phyloP scores from a whole-genome alignment of 2,113 vertebrate species.

The Macheiramphus alcinus region DNA sequence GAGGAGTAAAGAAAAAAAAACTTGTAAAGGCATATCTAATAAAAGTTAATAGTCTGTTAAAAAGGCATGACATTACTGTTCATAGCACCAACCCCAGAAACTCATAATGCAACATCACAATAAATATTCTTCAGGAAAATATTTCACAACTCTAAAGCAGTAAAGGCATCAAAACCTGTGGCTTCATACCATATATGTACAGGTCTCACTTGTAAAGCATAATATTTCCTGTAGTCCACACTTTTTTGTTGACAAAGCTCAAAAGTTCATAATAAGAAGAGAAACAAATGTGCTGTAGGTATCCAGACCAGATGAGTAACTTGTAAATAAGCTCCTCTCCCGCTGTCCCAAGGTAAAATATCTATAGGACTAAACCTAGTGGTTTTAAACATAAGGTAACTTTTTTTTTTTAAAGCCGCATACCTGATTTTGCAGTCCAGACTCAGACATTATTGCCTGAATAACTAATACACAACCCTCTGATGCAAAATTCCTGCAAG shows the following conservation, averaged over 20 bases:
- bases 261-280: background rate
- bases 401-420: background rate
- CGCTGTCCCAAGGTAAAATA: fast-evolving
- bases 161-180: background rate
- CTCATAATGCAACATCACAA: background rate
- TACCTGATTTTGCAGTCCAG: background rate
- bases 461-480: background rate
- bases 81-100: background rate
- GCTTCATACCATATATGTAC: background rate
- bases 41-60: background rate
- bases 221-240: background rate
- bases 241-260: background rate
- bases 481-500: background rate
- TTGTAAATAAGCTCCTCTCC: background rate
- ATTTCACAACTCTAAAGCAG: background rate
- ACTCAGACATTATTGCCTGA: background rate
- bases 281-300: background rate
- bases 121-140: background rate
- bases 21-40: background rate
- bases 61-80: background rate
- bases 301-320: background rate
- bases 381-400: background rate
- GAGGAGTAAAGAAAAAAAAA: background rate
- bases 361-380: background rate
- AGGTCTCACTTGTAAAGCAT: background rate